Conservation (phyloP, 2,113 vertebrate genomes). For the Tylochromis polylepis region DNA sequence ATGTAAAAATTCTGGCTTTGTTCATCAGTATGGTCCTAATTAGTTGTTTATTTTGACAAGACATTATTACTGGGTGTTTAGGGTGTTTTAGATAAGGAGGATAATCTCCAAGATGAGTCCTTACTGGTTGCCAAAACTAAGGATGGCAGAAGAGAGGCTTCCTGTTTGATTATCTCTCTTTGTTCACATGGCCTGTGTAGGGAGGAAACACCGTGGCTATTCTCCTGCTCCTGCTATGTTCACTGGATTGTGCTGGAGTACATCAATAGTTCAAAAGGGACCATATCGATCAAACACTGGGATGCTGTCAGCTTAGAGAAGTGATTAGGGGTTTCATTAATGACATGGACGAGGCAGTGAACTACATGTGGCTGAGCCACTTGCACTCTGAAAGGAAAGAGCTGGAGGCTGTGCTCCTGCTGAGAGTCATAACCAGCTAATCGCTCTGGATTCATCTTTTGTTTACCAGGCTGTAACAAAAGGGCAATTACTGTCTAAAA, state of each 20-base stretch:
- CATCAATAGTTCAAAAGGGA: constrained; percentile 55
- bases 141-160: constrained; percentile 30
- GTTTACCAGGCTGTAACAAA: constrained; percentile 65
- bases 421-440: constrained; percentile 55
- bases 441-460: constrained; percentile 55
- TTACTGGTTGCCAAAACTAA: constrained; percentile 8
- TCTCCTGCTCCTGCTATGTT: constrained; percentile 14
- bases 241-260: constrained; percentile 18
- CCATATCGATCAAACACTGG: constrained; percentile 51
- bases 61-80: constrained; percentile 36
- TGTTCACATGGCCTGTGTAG: constrained; percentile 46
- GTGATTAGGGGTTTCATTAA: constrained; percentile 63
- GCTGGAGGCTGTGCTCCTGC: constrained; percentile 33
- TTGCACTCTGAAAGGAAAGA: constrained; percentile 12
- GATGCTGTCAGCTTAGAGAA: constrained; percentile 52
- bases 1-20: background rate
- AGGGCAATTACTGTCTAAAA: constrained; percentile 66
- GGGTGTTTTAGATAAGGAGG: constrained; percentile 23
- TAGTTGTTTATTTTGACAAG: constrained; percentile 51
- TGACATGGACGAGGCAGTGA: constrained; percentile 35
- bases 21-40: background rate
- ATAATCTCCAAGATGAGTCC: constrained; percentile 32
- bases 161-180: constrained; percentile 61
- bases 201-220: background rate
- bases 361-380: constrained; percentile 14